A percentile compares a stretch with the other conserved stretches of the same genome.
phyloP scores from a whole-genome alignment of 2,113 vertebrate species.

The Lates calcarifer region DNA sequence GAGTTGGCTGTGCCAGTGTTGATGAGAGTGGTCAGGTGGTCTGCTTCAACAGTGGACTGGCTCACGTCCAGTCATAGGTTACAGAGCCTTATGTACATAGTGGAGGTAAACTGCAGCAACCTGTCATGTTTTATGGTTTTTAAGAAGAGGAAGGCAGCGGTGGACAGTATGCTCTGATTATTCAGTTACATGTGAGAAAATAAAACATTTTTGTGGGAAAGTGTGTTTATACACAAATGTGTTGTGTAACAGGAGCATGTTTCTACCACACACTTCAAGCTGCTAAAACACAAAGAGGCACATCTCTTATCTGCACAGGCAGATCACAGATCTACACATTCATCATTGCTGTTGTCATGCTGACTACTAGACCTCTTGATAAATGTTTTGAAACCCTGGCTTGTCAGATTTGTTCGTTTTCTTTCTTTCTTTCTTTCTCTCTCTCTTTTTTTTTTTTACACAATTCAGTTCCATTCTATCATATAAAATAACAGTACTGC shows the following conservation, averaged over 20 bases:
- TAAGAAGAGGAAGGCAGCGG: neutral
- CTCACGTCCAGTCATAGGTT: constrained; percentile 28
- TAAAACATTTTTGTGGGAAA: neutral
- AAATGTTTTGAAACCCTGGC: constrained; percentile 7
- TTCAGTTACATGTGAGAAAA: neutral
- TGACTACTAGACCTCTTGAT: neutral
- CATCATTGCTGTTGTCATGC: constrained; percentile 28
- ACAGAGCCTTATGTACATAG: neutral
- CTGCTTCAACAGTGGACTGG: constrained; percentile 15
- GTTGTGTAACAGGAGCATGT: neutral
- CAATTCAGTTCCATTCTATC: neutral
- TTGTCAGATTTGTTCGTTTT: neutral
- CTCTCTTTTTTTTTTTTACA: neutral
- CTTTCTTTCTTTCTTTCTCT: neutral
- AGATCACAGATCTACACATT: constrained; percentile 2
- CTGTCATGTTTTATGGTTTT: neutral
- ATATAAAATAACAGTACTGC: no score
- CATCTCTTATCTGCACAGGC: constrained; percentile 37
- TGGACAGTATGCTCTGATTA: neutral
- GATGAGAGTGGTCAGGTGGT: neutral
- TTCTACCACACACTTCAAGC: neutral
- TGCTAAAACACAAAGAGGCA: neutral
- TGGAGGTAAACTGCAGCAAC: neutral
- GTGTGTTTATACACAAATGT: neutral
- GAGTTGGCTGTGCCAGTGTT: neutral